Evolutionary conservation across 2,888 invertebrate genomes (phyloP), one percentile per base, ranked within the genome.

Genomic region (Volucella inanis): DNA sequence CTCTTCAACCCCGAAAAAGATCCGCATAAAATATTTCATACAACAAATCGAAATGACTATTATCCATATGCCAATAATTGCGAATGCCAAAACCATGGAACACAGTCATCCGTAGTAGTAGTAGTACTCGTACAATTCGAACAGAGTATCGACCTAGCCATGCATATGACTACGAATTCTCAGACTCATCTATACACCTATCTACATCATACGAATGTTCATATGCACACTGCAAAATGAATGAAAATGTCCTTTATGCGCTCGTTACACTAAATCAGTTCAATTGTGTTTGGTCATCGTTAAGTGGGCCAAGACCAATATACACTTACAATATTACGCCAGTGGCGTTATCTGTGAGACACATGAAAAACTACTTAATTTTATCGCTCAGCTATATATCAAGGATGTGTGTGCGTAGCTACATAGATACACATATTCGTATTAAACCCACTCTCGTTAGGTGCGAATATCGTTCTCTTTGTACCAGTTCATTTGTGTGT

Each of bases 321-420:
- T 72, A 81, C 76, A 72, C 76, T 70, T 68, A 76, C 31, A 31
- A 31, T 71, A 75, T 81, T 75, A 81, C 62, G 76, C 81, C 71
- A 81, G 67, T 81, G 85, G 85, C 81, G 85, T 85, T 85, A 85
- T 85, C 85, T 85, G 79, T 61, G 80, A 85, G 85, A 85, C 81
- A 85, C 85, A 85, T 81, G 81, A 81, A 85, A 85, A 76, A 81
- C 76, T 85, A 85, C 85, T 85, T 85, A 85, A 85, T 85, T 85
- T 85, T 85, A 85, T 85, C 81, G 81, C 38, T 31, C 55, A 45
- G 50, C 55, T 81, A 81, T 80, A 76, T 80, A 80, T 84, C 70
- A 80, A 80, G 65, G 67, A 18, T 64, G 62, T 82, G 31, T 9
- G 68, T 45, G 54, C 64, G 47, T 79, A 50, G 38, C 49, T 79